These are phyloP conservation scores for Sebastes paucispinis DNA, from an alignment of 2,797 vertebrate genomes.

Conservation along the genomic window DNA sequence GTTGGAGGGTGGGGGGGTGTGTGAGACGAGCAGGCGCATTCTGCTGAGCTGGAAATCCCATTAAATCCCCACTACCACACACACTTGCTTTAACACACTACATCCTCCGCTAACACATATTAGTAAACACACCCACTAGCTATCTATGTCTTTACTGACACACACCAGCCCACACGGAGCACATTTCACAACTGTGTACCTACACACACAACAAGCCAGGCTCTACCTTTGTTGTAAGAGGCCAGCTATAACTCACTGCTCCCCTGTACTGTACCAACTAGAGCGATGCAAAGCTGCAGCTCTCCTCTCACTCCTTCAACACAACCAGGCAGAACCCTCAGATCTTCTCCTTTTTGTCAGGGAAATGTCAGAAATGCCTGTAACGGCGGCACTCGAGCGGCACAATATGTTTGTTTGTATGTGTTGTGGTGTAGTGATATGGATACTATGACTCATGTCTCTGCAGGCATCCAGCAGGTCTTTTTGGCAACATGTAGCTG, in stretches of 20 bases:
- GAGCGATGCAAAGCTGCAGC: slow-evolving; percentile 56
- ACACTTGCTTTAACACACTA: slow-evolving; percentile 28
- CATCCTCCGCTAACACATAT: slow-evolving; percentile 56
- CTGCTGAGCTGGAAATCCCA: slow-evolving; percentile 85
- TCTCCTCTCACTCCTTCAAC: slow-evolving; percentile 50
- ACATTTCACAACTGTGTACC: slow-evolving; percentile 44
- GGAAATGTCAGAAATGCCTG: slow-evolving; percentile 64
- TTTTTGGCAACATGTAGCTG: slow-evolving; percentile 49
- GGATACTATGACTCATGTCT: slow-evolving; percentile 71
- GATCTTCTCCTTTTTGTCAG: slow-evolving; percentile 56
- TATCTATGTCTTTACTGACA: slow-evolving; percentile 69
- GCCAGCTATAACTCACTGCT: slow-evolving; percentile 53
- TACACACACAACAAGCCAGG: slow-evolving; percentile 22
- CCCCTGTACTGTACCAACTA: slow-evolving; percentile 56
- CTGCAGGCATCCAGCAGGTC: slow-evolving; percentile 65
- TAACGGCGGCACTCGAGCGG: slow-evolving; percentile 53
- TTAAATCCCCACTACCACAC: slow-evolving; percentile 73
- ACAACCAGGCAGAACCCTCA: slow-evolving; percentile 43
- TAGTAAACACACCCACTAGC: slow-evolving; percentile 56
- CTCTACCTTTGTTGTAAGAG: slow-evolving; percentile 49
- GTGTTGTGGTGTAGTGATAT: slow-evolving; percentile 66
- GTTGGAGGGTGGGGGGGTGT: neutral
- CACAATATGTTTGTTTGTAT: slow-evolving; percentile 71
- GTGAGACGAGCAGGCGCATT: slow-evolving; percentile 70
- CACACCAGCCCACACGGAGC: slow-evolving; percentile 53